Conservation (phyloP, 2,797 vertebrate genomes). For the Emys orbicularis region DNA sequence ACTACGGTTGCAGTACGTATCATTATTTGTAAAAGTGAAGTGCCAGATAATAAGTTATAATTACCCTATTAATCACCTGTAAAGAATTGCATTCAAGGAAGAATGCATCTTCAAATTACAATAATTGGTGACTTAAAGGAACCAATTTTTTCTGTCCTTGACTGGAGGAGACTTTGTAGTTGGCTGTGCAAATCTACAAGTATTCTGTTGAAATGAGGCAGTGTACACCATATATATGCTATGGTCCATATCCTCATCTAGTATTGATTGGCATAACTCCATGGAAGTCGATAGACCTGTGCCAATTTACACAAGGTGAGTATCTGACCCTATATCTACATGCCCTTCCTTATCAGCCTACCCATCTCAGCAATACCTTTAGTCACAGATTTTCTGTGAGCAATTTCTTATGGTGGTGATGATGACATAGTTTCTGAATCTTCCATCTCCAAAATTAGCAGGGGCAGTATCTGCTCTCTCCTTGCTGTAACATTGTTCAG, state of each 20-base stretch:
- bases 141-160: neutral
- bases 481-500: neutral
- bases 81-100: slow-evolving; percentile 66
- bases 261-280: neutral
- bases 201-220: slow-evolving; percentile 44
- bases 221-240: neutral
- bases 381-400: neutral
- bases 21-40: slow-evolving; percentile 77
- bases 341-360: neutral
- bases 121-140: slow-evolving; percentile 64
- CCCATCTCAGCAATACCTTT: neutral
- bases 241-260: neutral
- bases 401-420: neutral
- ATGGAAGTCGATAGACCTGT: neutral
- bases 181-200: slow-evolving; percentile 32
- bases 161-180: neutral
- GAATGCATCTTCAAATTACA: slow-evolving; percentile 74
- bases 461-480: neutral
- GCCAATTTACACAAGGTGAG: slow-evolving; percentile 1
- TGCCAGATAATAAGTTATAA: slow-evolving; percentile 81
- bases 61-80: slow-evolving; percentile 84
- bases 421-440: slow-evolving; percentile 7
- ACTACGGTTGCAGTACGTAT: slow-evolving; percentile 43
- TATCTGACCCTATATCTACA: neutral
- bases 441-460: neutral